Evolutionary conservation across 2,797 vertebrate genomes (phyloP), one percentile per base, ranked within the genome.

Genomic region (Manis pentadactyla): DNA sequence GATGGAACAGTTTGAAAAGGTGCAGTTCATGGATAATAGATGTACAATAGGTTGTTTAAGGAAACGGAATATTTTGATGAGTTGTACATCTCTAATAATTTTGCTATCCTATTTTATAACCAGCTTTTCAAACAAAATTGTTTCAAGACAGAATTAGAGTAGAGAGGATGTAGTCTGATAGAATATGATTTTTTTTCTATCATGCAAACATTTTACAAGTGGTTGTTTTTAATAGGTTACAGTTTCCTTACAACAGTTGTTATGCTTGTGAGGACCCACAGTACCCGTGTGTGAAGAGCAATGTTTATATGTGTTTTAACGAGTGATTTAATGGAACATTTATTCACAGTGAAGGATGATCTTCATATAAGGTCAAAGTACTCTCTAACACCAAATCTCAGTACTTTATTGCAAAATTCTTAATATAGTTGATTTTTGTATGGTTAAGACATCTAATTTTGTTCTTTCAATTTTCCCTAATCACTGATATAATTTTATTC

Each of bases 41-140:
- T 73, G 37, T 42, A 79, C 15, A 85, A 29, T 53, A 59, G 12
- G 34, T 81, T 75, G 59, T 78, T 93, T 89, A 79, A 84, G 34
- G 49, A 90, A 96, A 75, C 17, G 2, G 42, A 31, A 31, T 90
- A 74, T 93, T 96, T 96, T 57, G 21, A 66, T 87, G 11, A 86
- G 4, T 55, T 14, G 34, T 34, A 86, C 8, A 90, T 63, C 19
- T 84, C 31, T 82, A 73, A 63, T 85, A 68, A 61, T 39, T 96
- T 66, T 63, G 27, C 49, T 78, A 81, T 31, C 7, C 14, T 77
- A 8, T 95, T 96, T 81, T 8, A 71, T 77, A 82, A 73, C 15
- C 21, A 46, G 1, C 10, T 39, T 90, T 81, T 77, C 8, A 75
- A 78, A 90, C n/a, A 42, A 39, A 78, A 46, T 49, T 0, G 7